Percentiles rank a stretch among this genome's conserved stretches.
Evolutionary conservation across 1,140 invertebrate species (phyloP).

Genomic region (Liolophura sinensis): DNA sequence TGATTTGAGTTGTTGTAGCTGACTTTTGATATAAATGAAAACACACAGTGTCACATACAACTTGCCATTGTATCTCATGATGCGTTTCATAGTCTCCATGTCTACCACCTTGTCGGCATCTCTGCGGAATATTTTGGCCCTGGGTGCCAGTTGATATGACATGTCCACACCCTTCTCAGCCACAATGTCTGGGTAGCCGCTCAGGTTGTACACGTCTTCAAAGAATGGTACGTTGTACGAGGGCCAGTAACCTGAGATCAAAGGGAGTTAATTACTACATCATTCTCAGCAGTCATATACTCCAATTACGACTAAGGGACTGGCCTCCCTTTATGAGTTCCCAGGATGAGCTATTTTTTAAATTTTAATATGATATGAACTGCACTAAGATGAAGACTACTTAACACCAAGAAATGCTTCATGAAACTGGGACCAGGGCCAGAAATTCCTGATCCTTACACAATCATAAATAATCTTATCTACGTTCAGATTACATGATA

Average conservation of each 20-base stretch:
- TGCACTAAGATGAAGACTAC: too few relatives aligned
- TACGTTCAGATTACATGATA: too few relatives aligned
- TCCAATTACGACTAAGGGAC: too few relatives aligned
- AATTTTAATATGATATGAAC: too few relatives aligned
- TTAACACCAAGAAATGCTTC: too few relatives aligned
- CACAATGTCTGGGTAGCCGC: conserved; percentile 51
- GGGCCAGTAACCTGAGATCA: conserved; percentile 51
- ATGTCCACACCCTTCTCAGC: conserved; percentile 39
- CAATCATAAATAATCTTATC: too few relatives aligned
- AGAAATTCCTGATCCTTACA: too few relatives aligned
- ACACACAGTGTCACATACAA: not conserved
- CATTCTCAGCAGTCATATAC: too few relatives aligned
- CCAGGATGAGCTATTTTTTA: too few relatives aligned
- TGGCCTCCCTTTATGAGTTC: too few relatives aligned
- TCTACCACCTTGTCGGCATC: conserved; percentile 47
- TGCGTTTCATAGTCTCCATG: conserved; percentile 42
- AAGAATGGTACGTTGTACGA: conserved; percentile 59
- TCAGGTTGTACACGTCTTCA: conserved; percentile 54
- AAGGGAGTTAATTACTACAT: not conserved
- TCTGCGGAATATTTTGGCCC: conserved; percentile 57
- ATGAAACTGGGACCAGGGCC: too few relatives aligned
- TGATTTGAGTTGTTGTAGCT: too few relatives aligned
- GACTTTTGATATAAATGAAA: not conserved
- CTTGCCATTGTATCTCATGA: conserved; percentile 57
- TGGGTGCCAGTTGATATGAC: conserved; percentile 50